Evolutionary conservation across 2,113 vertebrate species (phyloP).

Genomic region (Melierax canorus): DNA sequence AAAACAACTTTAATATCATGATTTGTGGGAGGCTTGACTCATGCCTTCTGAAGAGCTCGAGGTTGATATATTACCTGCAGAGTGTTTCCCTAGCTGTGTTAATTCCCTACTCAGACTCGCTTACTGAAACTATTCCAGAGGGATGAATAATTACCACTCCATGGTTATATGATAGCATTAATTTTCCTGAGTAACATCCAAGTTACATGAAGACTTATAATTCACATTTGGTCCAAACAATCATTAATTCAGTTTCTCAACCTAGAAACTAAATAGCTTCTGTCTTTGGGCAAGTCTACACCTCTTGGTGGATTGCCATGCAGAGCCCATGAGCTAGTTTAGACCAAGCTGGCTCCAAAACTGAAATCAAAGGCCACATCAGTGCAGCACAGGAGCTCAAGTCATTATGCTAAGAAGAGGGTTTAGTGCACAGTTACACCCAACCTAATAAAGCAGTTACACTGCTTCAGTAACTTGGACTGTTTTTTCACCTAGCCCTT

Average conservation of each 20-base stretch:
- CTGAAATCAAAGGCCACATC: neutral
- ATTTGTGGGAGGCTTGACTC: neutral
- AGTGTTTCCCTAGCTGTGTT: neutral
- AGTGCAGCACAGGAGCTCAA: neutral
- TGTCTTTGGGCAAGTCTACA: constrained; percentile 14
- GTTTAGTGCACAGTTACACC: neutral
- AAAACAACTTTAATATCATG: neutral
- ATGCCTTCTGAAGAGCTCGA: neutral
- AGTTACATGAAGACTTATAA: neutral
- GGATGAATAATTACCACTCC: constrained; percentile 13
- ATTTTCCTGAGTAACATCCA: neutral
- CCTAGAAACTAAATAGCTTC: constrained; percentile 1
- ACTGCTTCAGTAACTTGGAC: neutral
- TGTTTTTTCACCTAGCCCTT: neutral
- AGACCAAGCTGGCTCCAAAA: neutral
- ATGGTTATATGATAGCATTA: constrained; percentile 9
- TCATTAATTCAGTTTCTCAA: constrained; percentile 43
- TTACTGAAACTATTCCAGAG: neutral
- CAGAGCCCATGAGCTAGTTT: neutral
- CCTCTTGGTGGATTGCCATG: neutral
- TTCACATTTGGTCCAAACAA: constrained; percentile 6
- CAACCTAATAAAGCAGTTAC: neutral
- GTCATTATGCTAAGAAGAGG: neutral
- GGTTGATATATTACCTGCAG: neutral
- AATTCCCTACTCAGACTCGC: neutral